A percentile compares a stretch with the other conserved stretches of the same genome.
Conservation (phyloP, 23 tunicate species). For the Trididemnum nubilum region DNA sequence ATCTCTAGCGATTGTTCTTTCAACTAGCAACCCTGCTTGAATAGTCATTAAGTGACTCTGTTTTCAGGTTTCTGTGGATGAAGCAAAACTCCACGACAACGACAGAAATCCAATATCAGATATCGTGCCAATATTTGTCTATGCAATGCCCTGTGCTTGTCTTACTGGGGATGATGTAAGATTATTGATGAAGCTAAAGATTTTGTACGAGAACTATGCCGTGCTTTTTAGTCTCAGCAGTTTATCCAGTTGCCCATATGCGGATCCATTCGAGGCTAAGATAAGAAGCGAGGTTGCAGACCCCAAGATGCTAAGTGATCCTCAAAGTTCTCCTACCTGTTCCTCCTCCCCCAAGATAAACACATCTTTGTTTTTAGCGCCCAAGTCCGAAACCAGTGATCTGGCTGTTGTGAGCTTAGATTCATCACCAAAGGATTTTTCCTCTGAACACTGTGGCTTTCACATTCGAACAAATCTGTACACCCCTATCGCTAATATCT, state of each 20-base stretch:
- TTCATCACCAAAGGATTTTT: not conserved
- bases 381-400: not conserved
- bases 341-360: not conserved
- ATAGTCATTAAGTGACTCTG: too few species aligned
- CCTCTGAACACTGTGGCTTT: constrained; percentile 4
- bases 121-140: constrained; percentile 36
- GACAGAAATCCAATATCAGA: constrained; percentile 3
- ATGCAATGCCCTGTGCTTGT: constrained; percentile 28
- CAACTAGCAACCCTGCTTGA: too few species aligned
- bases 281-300: not conserved
- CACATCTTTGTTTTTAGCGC: too few species aligned
- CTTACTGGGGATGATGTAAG: not conserved
- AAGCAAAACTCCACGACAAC: not conserved
- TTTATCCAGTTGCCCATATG: not conserved
- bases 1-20: too few species aligned
- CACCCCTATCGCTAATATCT: not conserved
- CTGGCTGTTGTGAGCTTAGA: not conserved
- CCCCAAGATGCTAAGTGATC: not conserved
- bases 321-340: not conserved
- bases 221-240: constrained; percentile 11
- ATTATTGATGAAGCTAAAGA: constrained; percentile 4
- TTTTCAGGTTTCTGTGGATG: not conserved
- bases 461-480: not conserved
- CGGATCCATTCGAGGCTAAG: not conserved
- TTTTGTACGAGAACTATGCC: constrained; percentile 5